Conservation (phyloP, 2,888 invertebrate genomes). For the Venustoraphidia nigricollis region DNA sequence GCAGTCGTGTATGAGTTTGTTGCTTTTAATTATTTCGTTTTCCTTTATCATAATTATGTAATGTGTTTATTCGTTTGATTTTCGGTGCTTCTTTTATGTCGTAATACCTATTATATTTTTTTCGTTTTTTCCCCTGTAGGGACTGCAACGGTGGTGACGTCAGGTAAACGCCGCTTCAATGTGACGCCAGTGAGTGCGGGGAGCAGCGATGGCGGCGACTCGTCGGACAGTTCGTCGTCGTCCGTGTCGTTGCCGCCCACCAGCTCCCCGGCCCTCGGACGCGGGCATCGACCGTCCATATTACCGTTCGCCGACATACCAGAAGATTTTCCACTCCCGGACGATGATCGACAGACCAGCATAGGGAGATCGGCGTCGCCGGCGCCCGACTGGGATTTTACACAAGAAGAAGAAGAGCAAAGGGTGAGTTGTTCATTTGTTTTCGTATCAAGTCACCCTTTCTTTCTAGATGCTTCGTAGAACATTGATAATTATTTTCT, state of each 20-base stretch:
- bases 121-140: slow-evolving; percentile 12
- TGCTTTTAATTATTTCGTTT: too few species aligned
- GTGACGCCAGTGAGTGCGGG: slow-evolving; percentile 28
- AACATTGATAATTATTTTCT: too few species aligned
- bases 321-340: slow-evolving; percentile 30
- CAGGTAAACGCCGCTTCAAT: slow-evolving; percentile 32
- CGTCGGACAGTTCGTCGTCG: slow-evolving; percentile 9
- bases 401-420: slow-evolving; percentile 22
- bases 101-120: neutral
- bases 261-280: slow-evolving; percentile 22
- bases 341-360: slow-evolving; percentile 11
- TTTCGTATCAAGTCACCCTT: neutral
- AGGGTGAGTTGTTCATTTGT: slow-evolving; percentile 18
- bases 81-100: neutral
- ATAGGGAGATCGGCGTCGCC: slow-evolving; percentile 24
- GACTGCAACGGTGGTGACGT: slow-evolving; percentile 14
- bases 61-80: neutral
- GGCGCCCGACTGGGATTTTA: slow-evolving; percentile 27
- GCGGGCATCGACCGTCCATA: slow-evolving; percentile 17
- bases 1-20: too few species aligned
- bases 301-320: slow-evolving; percentile 28
- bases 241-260: slow-evolving; percentile 18
- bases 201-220: slow-evolving; percentile 6
- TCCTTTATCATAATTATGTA: too few species aligned
- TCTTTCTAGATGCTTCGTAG: too few species aligned